A percentile compares a stretch with the other conserved stretches of the same genome.
Evolutionary conservation across 1,140 invertebrate genomes (phyloP).

Genomic region (Paramacrobiotus metropolitanus): DNA sequence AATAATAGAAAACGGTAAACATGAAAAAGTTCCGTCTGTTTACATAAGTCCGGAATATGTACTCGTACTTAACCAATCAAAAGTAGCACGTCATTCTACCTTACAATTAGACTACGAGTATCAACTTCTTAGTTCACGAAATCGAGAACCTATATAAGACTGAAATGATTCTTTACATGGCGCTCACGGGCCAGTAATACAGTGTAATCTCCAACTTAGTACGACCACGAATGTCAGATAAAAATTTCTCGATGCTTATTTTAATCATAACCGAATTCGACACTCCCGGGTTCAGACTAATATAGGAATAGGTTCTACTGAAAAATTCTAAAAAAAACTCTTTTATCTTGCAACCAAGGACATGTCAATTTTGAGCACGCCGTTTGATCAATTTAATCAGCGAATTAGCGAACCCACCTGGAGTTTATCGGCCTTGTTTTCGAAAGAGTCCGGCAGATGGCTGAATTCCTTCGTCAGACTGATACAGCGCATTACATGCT

Average conservation of each 20-base stretch:
- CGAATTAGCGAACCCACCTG: constrained; percentile 41
- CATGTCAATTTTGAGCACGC: too few species aligned
- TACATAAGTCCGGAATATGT: background rate
- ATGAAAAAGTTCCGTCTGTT: background rate
- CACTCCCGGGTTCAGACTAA: too few species aligned
- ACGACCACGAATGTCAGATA: too few species aligned
- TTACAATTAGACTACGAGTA: background rate
- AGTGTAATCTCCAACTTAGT: too few species aligned
- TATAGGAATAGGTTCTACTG: too few species aligned
- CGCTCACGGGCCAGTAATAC: too few species aligned
- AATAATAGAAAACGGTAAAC: constrained; percentile 10
- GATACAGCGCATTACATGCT: constrained; percentile 88
- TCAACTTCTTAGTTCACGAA: too few species aligned
- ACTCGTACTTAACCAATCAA: background rate
- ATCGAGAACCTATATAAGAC: too few species aligned
- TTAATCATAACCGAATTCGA: too few species aligned
- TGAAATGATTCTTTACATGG: too few species aligned
- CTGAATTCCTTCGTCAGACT: constrained; percentile 86
- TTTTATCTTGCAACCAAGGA: background rate
- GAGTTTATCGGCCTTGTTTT: constrained; percentile 93
- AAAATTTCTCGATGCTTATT: too few species aligned
- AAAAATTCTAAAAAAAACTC: background rate
- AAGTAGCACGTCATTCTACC: background rate
- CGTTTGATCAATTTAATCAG: too few species aligned
- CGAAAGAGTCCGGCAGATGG: constrained; percentile 72